A percentile compares a stretch with the other conserved stretches of the same genome.
phyloP scores from a whole-genome alignment of 2,113 vertebrate genomes.

The Triplophysa rosa region DNA sequence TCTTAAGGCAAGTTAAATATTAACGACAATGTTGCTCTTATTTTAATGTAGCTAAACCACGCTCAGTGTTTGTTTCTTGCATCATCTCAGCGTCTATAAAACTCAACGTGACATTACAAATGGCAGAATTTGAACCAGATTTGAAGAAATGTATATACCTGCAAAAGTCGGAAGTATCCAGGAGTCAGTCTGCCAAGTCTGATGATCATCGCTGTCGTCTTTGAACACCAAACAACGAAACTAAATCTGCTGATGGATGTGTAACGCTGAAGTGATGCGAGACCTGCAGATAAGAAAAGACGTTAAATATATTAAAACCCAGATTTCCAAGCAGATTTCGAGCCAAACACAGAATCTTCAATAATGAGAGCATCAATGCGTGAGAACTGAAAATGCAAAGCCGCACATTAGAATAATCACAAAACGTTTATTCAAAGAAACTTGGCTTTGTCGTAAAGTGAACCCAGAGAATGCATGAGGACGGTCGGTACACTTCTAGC shows the following conservation, averaged over 20 bases:
- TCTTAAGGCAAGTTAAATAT: too few relatives aligned
- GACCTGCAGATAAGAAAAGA: slow-evolving; percentile 49
- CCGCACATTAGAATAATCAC: too few relatives aligned
- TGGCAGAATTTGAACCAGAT: not conserved
- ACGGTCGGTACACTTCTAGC: slow-evolving; percentile 52
- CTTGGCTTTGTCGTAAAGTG: slow-evolving; percentile 30
- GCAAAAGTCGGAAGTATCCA: slow-evolving; percentile 90
- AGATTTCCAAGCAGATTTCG: too few relatives aligned
- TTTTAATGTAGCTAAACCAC: not conserved
- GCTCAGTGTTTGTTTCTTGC: not conserved
- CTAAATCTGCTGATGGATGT: not conserved
- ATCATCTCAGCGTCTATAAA: not conserved
- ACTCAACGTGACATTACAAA: not conserved
- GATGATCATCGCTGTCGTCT: slow-evolving; percentile 78
- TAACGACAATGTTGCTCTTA: too few relatives aligned
- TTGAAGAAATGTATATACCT: slow-evolving; percentile 69
- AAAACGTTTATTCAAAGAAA: not conserved
- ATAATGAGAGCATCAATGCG: not conserved
- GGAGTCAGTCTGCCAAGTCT: slow-evolving; percentile 88
- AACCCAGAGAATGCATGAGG: slow-evolving; percentile 44
- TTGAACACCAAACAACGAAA: not conserved
- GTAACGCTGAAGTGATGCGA: slow-evolving; percentile 14
- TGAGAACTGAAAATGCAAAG: not conserved
- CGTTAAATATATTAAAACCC: not conserved
- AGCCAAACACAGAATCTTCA: not conserved